phyloP scores from a whole-genome alignment of 2,113 vertebrate genomes.

The Megalops atlanticus region DNA sequence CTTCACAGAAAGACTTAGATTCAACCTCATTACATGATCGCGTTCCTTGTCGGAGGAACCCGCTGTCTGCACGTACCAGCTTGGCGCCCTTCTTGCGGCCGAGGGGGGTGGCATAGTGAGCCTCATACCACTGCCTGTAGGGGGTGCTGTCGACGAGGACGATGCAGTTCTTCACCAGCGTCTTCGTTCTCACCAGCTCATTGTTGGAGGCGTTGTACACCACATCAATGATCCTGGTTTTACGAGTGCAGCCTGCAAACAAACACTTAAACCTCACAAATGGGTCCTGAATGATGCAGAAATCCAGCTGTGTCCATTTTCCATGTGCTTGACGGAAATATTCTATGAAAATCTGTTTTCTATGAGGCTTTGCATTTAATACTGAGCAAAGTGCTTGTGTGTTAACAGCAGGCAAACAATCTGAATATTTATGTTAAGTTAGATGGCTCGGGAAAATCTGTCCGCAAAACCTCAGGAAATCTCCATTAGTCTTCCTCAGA shows the following conservation, averaged over 20 bases:
- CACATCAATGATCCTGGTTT: slow-evolving; percentile 96
- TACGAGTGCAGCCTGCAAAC: slow-evolving; percentile 88
- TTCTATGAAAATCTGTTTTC: neutral
- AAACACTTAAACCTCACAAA: neutral
- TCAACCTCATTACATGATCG: neutral
- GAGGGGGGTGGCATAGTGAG: slow-evolving; percentile 90
- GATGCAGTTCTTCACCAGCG: slow-evolving; percentile 97
- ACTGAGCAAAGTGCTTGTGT: too few relatives aligned
- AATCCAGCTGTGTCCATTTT: neutral
- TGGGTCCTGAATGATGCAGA: neutral
- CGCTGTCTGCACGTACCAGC: slow-evolving; percentile 74
- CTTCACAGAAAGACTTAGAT: slow-evolving; percentile 78
- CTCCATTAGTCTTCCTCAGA: slow-evolving; percentile 77
- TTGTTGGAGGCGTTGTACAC: slow-evolving; percentile 99
- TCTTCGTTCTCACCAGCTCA: slow-evolving; percentile 96
- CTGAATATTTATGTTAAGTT: neutral
- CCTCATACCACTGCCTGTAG: slow-evolving; percentile 97
- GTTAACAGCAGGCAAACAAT: neutral
- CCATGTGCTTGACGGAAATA: neutral
- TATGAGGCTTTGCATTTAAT: neutral
- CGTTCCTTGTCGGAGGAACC: neutral
- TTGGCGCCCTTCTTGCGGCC: slow-evolving; percentile 98
- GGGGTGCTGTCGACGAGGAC: slow-evolving; percentile 92
- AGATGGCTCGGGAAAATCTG: too few relatives aligned
- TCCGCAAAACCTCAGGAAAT: neutral